Evolutionary conservation across 2,888 invertebrate genomes (phyloP).

Genomic region (Dascillus cervinus): DNA sequence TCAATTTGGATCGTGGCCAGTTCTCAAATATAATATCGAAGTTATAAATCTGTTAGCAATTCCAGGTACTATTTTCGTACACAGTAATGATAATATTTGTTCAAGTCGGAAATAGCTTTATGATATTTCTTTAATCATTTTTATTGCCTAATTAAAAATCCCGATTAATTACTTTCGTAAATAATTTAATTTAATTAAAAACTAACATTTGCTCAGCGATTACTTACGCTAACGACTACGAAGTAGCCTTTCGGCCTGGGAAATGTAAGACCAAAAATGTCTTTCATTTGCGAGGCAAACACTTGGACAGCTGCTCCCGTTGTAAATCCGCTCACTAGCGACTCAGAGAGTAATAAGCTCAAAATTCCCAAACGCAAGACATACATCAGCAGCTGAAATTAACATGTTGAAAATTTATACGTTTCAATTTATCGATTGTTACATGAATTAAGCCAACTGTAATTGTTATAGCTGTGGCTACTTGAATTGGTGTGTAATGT

Average conservation of each 20-base stretch:
- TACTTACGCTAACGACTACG: conserved; percentile 49
- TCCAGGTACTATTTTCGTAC: too few relatives aligned
- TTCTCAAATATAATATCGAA: too few relatives aligned
- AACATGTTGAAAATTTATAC: conserved; percentile 20
- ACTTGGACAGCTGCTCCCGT: conserved; percentile 67
- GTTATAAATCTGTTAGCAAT: too few relatives aligned
- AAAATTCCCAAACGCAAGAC: conserved; percentile 52
- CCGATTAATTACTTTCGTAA: too few relatives aligned
- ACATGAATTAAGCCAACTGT: conserved; percentile 71
- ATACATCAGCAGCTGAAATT: conserved; percentile 54
- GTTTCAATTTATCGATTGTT: conserved; percentile 13
- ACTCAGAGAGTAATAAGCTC: conserved; percentile 54
- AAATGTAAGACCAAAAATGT: conserved; percentile 51
- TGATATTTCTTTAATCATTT: too few relatives aligned
- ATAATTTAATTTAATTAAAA: too few relatives aligned
- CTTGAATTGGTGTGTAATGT: conserved; percentile 50
- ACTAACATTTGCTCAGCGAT: background rate
- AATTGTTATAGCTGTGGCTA: conserved; percentile 69
- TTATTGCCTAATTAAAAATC: too few relatives aligned
- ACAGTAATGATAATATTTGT: too few relatives aligned
- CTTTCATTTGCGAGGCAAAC: conserved; percentile 58
- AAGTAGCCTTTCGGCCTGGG: conserved; percentile 53
- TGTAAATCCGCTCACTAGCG: conserved; percentile 65
- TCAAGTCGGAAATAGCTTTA: too few relatives aligned
- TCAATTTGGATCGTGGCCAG: too few relatives aligned